Base-by-base conservation (phyloP, 1,140 invertebrate genomes). In the Cyrtorhinus lividipennis region DNA sequence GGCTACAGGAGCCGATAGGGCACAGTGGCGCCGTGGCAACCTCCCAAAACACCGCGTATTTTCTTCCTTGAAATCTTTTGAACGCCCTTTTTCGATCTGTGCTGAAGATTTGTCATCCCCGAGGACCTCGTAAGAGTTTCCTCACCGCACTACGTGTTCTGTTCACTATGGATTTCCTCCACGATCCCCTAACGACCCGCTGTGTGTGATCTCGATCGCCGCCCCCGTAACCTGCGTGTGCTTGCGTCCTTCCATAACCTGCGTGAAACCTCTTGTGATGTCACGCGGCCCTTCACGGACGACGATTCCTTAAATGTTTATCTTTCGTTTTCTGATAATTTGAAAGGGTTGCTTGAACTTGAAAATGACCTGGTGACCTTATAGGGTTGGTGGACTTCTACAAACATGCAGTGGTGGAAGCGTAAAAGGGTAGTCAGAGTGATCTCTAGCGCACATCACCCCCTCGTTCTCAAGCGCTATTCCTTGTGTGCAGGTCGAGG, bases 401-500 rank as follows among this genome's bases (percentile, higher is more conserved):
- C n/a, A 10, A 62, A 38, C 22, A 69, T 69, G 68, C 68, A 69
- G 67, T 69, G 68, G 68, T 61, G 67, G 26, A 63, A 62, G 45
- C 63, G 65, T 26, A 23, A 59, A 20, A 64, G 67, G 13, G 58
- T 69, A 5, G 23, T 65, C 2, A 65, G 67, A 44, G 67, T 69
- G 22, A 69, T 69, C 59, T 66, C 67, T 5, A 67, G 66, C 12
- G 65, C 67, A 10, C 62, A 66, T 25, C 66, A 68, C 48, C 60
- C 68, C 20, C 63, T 69, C 15, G 59, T 69, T 18, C 56, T 68
- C 22, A 65, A 46, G 18, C 61, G 65, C 46, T 64, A 30, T 24
- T 27, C 30, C 25, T 23, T 59, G 10, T 62, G 44, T 59, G 24
- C 63, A 62, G 62, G 60, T 22, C 18, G 62, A 61, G 30, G 61